phyloP scores from a whole-genome alignment of 2,888 invertebrate genomes.

The Pherbina coryleti region DNA sequence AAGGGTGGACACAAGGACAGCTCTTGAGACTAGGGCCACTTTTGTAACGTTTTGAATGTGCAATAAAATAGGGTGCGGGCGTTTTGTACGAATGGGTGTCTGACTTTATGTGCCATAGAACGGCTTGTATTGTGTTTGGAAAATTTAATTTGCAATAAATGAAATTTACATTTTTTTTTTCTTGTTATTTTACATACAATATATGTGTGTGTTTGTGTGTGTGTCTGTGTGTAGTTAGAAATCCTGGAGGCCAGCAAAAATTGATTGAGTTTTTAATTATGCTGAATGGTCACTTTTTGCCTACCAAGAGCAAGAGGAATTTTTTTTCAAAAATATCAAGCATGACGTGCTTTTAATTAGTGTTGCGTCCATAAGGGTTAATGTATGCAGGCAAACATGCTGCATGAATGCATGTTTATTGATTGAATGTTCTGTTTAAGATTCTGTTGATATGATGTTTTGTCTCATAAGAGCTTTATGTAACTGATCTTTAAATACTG shows the following conservation, averaged over 20 bases:
- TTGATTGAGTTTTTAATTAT: constrained; percentile 45
- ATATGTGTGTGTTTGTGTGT: background rate
- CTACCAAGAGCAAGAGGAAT: background rate
- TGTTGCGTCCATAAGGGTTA: background rate
- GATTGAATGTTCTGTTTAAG: too few species aligned
- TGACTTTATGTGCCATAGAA: background rate
- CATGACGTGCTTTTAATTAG: constrained; percentile 25
- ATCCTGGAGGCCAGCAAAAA: constrained; percentile 28
- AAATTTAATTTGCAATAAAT: constrained; percentile 47
- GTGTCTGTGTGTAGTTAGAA: background rate
- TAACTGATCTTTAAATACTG: too few species aligned
- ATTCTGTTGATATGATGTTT: too few species aligned
- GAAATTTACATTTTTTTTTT: constrained; percentile 39
- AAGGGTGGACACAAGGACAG: constrained; percentile 20
- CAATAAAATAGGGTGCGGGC: background rate
- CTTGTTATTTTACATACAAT: background rate
- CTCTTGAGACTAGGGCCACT: constrained; percentile 24
- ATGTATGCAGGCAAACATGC: too few species aligned
- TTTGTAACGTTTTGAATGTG: background rate
- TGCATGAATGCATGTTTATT: too few species aligned
- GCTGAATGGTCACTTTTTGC: constrained; percentile 35
- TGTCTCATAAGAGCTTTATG: too few species aligned
- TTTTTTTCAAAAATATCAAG: constrained; percentile 16
- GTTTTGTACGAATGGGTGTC: background rate
- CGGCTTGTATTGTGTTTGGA: constrained; percentile 21